These are phyloP conservation scores for Nomada goodeniana DNA, from an alignment of 2,888 invertebrate species.

Conservation along the genomic window DNA sequence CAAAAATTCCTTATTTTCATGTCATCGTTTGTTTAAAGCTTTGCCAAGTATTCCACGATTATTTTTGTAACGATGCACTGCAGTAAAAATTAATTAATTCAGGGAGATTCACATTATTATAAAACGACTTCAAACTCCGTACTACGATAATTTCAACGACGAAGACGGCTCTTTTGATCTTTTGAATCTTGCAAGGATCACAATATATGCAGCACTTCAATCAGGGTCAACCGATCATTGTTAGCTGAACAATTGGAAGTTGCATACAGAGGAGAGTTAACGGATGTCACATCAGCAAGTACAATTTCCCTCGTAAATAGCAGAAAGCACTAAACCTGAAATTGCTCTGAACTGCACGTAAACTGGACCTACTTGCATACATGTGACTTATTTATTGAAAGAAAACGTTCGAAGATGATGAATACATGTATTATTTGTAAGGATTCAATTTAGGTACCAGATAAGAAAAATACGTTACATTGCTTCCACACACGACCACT, in stretches of 20 bases:
- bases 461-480: background rate
- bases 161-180: slow-evolving; percentile 11
- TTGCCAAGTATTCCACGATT: no score
- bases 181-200: slow-evolving; percentile 16
- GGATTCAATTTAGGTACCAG: no score
- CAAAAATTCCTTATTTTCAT: no score
- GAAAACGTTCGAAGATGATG: background rate
- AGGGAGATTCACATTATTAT: no score
- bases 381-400: no score
- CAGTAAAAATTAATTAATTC: no score
- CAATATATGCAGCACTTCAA: slow-evolving; percentile 42
- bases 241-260: slow-evolving; percentile 75
- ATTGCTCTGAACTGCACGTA: slow-evolving; percentile 79
- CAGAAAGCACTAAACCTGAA: slow-evolving; percentile 83
- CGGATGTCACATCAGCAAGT: slow-evolving; percentile 83
- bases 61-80: no score
- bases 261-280: slow-evolving; percentile 72
- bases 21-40: no score
- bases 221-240: slow-evolving; percentile 62
- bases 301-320: slow-evolving; percentile 83
- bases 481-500: no score
- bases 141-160: no score
- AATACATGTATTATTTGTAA: background rate
- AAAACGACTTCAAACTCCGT: no score
- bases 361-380: slow-evolving; percentile 74